Percentiles rank a stretch among this genome's conserved stretches.
phyloP scores from a whole-genome alignment of 2,113 vertebrate genomes.

The Ranitomeya variabilis region DNA sequence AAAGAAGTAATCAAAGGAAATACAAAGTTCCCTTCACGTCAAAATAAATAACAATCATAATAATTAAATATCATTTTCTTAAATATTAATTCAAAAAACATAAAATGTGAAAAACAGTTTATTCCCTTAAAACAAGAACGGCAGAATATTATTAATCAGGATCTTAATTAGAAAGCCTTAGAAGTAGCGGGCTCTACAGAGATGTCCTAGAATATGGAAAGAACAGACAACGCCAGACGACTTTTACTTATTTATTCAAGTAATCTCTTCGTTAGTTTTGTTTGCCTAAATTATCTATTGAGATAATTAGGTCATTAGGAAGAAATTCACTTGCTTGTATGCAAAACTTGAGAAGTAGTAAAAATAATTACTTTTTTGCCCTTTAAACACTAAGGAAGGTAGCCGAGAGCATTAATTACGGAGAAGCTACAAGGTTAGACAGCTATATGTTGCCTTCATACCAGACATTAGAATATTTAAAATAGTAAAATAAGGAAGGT shows the following conservation, averaged over 20 bases:
- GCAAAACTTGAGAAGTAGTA: slow-evolving; percentile 35
- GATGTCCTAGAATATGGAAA: slow-evolving; percentile 14
- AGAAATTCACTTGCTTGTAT: slow-evolving; percentile 19
- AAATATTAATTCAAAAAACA: slow-evolving; percentile 1
- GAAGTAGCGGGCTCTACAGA: neutral
- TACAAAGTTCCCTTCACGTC: neutral
- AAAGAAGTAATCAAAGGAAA: neutral
- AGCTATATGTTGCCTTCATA: slow-evolving; percentile 32
- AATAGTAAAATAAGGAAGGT: neutral
- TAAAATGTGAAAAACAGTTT: neutral
- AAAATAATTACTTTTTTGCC: slow-evolving; percentile 50
- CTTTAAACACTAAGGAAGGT: slow-evolving; percentile 44
- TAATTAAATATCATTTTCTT: slow-evolving; percentile 7
- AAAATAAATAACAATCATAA: neutral
- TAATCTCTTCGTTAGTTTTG: slow-evolving; percentile 40
- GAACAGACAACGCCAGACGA: neutral
- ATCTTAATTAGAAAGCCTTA: slow-evolving; percentile 1
- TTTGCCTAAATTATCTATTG: slow-evolving; percentile 36
- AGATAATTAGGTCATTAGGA: slow-evolving; percentile 54
- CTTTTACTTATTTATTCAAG: slow-evolving; percentile 15
- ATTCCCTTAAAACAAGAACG: neutral
- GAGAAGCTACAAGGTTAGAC: slow-evolving; percentile 26
- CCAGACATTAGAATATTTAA: slow-evolving; percentile 17
- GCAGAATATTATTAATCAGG: slow-evolving; percentile 1
- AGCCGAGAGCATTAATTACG: slow-evolving; percentile 36